Evolutionary conservation across 2,888 invertebrate genomes (phyloP), one percentile per base, ranked within the genome.

Genomic region (Teleogryllus oceanicus): DNA sequence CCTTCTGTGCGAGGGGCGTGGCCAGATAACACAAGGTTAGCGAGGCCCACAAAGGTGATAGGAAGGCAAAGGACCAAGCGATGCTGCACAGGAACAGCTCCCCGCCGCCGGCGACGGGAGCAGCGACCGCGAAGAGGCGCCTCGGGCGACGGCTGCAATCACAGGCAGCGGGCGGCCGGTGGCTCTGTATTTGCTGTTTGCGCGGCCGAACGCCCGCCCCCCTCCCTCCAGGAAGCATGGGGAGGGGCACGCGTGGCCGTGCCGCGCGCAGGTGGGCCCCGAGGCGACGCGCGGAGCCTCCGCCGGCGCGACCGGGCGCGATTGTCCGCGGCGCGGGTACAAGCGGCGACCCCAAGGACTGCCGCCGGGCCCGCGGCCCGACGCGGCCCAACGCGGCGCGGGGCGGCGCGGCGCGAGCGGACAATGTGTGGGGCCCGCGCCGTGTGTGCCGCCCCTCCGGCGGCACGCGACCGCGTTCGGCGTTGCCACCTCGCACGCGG

Each of bases 381-480:
- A n/a, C 62, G 62, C 13, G n/a, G n/a, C n/a, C n/a, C 51, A 2
- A 12, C 24, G 24, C 24, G 37, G 37, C 37, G 18, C 62, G 16
- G 16, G 62, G 16, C 62, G 62, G 2, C 16, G 16, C 62, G 62
- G 16, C 62, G 16, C 62, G 62, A 18, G 62, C 62, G n/a, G 16
- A 62, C 62, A 62, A 62, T 62, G 62, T 62, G 62, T 62, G 62
- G 62, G 37, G 37, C 37, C 37, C 37, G 37, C 37, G 37, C 37
- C 37, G 37, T 37, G 37, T 37, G 37, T 37, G 37, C 37, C 37
- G 37, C 37, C 37, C 16, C 62, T 18, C 62, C 62, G 62, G 62
- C n/a, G 62, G 62, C 62, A 62, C 62, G 62, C 62, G 62, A 62
- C 62, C 13, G 62, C 62, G n/a, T 62, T n/a, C 62, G 62, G 62